Conservation (phyloP, 2,888 invertebrate species). For the Drosophila quinaria region DNA sequence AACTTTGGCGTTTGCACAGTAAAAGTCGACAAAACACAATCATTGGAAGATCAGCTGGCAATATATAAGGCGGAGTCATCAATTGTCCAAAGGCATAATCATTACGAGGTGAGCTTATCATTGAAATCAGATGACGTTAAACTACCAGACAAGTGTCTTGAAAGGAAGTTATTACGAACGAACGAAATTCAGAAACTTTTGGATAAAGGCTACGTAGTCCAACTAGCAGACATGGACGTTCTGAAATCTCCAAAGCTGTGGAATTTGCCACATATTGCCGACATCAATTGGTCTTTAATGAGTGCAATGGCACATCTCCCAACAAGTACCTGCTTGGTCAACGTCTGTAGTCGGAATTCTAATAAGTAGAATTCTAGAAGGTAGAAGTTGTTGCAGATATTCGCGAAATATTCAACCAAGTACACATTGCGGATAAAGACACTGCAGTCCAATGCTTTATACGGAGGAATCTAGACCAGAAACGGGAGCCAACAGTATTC, state of each 20-base stretch:
- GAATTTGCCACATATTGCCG: too few relatives aligned
- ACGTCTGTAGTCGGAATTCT: too few relatives aligned
- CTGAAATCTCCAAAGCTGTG: too few relatives aligned
- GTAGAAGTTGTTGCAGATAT: not conserved
- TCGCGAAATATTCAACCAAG: not conserved
- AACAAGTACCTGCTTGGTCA: not conserved
- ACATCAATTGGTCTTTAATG: not conserved
- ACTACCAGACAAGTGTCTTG: not conserved
- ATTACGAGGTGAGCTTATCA: too few relatives aligned
- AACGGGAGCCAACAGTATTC: too few relatives aligned
- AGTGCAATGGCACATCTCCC: not conserved
- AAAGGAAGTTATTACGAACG: not conserved
- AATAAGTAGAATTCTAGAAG: too few relatives aligned
- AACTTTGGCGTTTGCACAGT: not conserved
- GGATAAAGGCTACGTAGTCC: not conserved
- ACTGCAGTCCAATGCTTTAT: too few relatives aligned
- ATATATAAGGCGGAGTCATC: not conserved
- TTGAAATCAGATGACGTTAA: too few relatives aligned
- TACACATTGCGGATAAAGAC: too few relatives aligned
- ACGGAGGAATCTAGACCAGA: too few relatives aligned
- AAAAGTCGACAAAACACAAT: not conserved
- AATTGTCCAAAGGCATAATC: not conserved
- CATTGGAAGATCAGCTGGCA: not conserved
- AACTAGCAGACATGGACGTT: too few relatives aligned
- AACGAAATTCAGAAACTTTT: not conserved